These are phyloP conservation scores for Sphinx pinastri DNA, from an alignment of 2,888 invertebrate species.

Conservation along the genomic window DNA sequence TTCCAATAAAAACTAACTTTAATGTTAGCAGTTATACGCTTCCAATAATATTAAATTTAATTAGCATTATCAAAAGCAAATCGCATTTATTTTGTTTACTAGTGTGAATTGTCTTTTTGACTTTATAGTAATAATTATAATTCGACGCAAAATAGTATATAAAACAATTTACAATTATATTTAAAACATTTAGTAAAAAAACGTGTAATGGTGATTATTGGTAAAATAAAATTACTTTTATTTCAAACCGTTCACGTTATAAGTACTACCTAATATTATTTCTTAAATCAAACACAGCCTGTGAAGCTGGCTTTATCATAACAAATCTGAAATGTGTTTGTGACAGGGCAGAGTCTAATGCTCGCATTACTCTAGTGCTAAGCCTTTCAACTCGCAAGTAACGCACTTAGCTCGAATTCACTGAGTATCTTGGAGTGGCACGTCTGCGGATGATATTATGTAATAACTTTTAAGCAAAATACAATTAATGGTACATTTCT, in stretches of 20 bases:
- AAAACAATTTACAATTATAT: too few relatives aligned
- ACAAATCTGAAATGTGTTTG: background rate
- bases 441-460: background rate
- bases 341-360: conserved; percentile 6
- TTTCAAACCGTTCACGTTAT: too few relatives aligned
- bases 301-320: background rate
- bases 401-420: conserved; percentile 34
- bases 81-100: too few relatives aligned
- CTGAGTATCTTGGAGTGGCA: conserved; percentile 6
- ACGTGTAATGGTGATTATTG: too few relatives aligned
- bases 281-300: background rate
- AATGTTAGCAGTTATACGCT: background rate
- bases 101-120: too few relatives aligned
- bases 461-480: background rate
- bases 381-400: conserved; percentile 32
- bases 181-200: too few relatives aligned
- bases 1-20: too few relatives aligned
- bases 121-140: too few relatives aligned
- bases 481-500: background rate
- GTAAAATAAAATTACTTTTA: too few relatives aligned
- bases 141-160: too few relatives aligned
- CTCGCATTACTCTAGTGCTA: conserved; percentile 3
- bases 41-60: too few relatives aligned
- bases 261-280: background rate
- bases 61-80: too few relatives aligned